Evolutionary conservation across 2,888 invertebrate genomes (phyloP).

Genomic region (Cerastoderma edule): DNA sequence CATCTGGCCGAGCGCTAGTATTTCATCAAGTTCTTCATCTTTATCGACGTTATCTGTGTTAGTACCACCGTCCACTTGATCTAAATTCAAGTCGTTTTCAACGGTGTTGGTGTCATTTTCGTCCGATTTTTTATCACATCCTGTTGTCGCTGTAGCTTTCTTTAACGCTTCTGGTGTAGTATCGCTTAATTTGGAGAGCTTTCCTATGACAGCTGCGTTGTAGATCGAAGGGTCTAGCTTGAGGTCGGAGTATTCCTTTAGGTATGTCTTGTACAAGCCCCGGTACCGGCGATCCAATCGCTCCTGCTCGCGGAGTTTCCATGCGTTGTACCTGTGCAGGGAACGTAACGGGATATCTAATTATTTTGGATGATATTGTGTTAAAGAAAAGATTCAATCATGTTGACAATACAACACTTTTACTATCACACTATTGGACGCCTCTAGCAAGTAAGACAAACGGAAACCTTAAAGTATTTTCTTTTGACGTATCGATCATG

Average conservation of each 20-base stretch:
- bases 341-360: no score
- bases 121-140: neutral
- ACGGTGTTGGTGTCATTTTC: neutral
- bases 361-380: no score
- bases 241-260: conserved; percentile 35
- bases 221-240: conserved; percentile 26
- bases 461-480: no score
- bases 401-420: no score
- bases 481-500: no score
- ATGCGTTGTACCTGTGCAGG: no score
- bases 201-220: neutral
- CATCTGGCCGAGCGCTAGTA: conserved; percentile 16
- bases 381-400: no score
- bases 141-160: neutral
- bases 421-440: no score
- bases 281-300: conserved; percentile 46
- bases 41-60: neutral
- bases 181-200: conserved; percentile 12
- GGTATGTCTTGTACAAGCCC: conserved; percentile 36
- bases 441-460: no score
- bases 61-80: neutral
- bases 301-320: no score
- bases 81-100: neutral
- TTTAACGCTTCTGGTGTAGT: neutral
- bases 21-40: neutral